Base-by-base conservation (phyloP, 2,888 invertebrate genomes). In the Tridacna crocea region DNA sequence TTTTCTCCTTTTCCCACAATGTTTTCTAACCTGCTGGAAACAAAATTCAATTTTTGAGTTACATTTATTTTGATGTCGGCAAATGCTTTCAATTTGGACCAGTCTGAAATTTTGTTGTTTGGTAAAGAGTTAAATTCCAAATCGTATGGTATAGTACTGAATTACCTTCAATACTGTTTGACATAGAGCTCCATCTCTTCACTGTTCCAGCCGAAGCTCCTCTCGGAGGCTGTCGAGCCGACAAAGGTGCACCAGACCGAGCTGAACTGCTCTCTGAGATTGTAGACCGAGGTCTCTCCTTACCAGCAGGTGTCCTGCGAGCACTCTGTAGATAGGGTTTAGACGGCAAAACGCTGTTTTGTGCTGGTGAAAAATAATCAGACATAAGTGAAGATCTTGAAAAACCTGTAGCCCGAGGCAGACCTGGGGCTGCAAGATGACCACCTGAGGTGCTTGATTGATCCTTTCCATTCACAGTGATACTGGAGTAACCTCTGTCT, bases 101-200 rank as follows among this genome's bases (percentile, higher is more conserved):
- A n/a, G n/a, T n/a, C n/a, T n/a, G n/a, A n/a, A n/a, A n/a, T n/a
- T 36, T 36, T 36, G 11, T 10, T 55, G 55, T 1, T 55, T 55
- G 55, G 1, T 55, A 19, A 15, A n/a, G n/a, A n/a, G n/a, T n/a
- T n/a, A n/a, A 47, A 27, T 27, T 66, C 19, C 27, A 4, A 10
- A 19, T 15, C 10, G 19, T 55, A 19, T 55, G 55, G 55, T 15
- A 55, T 6, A 55, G 55, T 75, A 47, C 22, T 79, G 26, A 26
- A 24, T 72, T 73, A 81, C 81, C 77, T 60, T 81, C 81, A 48
- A 77, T 74, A 72, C 72, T 75, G 51, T 66, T 79, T 51, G 75
- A 90, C 75, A 90, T 85, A 8, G 93, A 93, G 15, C 91, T 90
- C 93, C 93, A 93, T 87, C 93, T 93, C 79, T 91, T 91, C 47